Evolutionary conservation across 2,888 invertebrate genomes (phyloP).

Genomic region (Sceliomorpha sp.): DNA sequence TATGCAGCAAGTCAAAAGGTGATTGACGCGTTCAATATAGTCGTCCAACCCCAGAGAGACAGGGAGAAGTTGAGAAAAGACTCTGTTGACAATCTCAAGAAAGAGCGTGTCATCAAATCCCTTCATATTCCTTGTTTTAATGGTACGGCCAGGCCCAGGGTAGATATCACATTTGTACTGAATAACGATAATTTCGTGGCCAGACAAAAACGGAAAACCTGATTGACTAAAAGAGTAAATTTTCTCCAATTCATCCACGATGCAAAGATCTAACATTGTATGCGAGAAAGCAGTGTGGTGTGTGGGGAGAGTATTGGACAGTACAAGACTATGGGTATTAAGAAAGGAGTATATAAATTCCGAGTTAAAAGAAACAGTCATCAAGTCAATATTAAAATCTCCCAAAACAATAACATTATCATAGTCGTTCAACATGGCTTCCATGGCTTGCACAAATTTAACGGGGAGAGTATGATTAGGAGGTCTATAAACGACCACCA

Average conservation of each 20-base stretch:
- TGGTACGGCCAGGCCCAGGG: too few relatives aligned
- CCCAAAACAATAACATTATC: constrained; percentile 4
- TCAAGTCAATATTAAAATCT: constrained; percentile 19
- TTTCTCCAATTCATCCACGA: not conserved
- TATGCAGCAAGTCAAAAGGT: not conserved
- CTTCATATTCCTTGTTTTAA: too few relatives aligned
- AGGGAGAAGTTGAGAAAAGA: not conserved
- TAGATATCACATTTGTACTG: not conserved
- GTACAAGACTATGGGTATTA: not conserved
- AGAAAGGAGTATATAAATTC: not conserved
- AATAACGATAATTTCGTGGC: constrained; percentile 11
- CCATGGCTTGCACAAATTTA: not conserved
- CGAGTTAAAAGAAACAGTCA: not conserved
- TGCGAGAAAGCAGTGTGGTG: constrained; percentile 7
- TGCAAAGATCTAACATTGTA: constrained; percentile 8
- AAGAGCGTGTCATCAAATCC: too few relatives aligned
- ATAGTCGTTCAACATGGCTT: not conserved
- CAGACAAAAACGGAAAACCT: constrained; percentile 17
- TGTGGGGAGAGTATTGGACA: not conserved
- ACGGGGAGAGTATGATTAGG: not conserved
- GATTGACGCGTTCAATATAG: not conserved
- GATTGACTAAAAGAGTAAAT: constrained; percentile 2
- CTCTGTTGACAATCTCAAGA: not conserved
- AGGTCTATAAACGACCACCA: constrained; percentile 8
- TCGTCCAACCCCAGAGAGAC: not conserved